Conservation (phyloP, 2,797 vertebrate genomes). For the Eutrigla gurnardus region DNA sequence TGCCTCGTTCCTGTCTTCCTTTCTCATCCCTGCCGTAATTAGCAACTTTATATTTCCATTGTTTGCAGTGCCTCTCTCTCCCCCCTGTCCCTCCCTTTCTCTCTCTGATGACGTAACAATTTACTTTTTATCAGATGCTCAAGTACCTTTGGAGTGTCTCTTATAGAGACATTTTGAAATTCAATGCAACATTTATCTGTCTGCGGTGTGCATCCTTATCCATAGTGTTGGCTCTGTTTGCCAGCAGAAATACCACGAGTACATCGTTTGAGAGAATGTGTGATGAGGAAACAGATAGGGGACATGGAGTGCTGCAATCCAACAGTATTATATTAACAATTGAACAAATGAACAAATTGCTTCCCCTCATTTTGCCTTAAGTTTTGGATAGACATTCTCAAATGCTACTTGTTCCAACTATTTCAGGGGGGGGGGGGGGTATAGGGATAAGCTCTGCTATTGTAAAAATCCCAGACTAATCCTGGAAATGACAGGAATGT, state of each 20-base stretch:
- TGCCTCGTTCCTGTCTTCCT: conserved; percentile 17
- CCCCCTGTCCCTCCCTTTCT: conserved; percentile 2
- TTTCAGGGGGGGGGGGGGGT: background rate
- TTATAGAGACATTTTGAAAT: conserved; percentile 54
- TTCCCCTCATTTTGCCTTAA: conserved; percentile 13
- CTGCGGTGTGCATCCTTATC: conserved; percentile 59
- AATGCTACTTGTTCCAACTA: conserved; percentile 21
- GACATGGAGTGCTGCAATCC: conserved; percentile 16
- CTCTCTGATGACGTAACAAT: conserved; percentile 54
- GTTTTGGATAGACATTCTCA: conserved; percentile 16
- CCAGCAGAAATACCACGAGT: conserved; percentile 61
- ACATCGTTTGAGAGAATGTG: conserved; percentile 47
- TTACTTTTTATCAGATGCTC: conserved; percentile 55
- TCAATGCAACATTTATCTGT: conserved; percentile 43
- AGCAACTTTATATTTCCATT: conserved; percentile 49
- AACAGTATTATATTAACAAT: conserved; percentile 13
- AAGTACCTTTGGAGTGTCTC: conserved; percentile 57
- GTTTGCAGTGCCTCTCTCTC: background rate
- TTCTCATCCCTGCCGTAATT: conserved; percentile 51
- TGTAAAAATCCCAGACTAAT: conserved; percentile 33
- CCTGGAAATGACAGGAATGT: conserved; percentile 65
- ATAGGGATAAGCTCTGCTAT: conserved; percentile 18
- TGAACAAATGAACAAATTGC: conserved; percentile 19
- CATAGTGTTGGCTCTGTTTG: conserved; percentile 44
- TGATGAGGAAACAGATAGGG: conserved; percentile 43